Percentiles rank a stretch among this genome's conserved stretches.
These are phyloP conservation scores for Napeogenes inachia DNA, from an alignment of 2,888 invertebrate genomes.

Conservation along the genomic window DNA sequence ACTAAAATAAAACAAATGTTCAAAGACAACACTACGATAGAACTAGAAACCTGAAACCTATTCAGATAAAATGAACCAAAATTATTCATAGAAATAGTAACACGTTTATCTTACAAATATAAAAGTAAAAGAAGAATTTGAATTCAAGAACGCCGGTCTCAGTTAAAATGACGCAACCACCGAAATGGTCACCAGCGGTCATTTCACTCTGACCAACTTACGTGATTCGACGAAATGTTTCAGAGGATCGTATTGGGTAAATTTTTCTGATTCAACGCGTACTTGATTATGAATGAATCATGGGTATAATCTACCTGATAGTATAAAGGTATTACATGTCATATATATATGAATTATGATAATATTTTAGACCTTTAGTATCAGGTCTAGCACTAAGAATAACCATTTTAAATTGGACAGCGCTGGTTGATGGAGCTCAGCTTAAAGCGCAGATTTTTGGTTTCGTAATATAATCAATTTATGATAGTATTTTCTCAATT, in stretches of 20 bases:
- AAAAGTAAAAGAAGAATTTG: constrained; percentile 32
- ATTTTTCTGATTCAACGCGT: neutral
- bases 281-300: constrained; percentile 1
- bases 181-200: constrained; percentile 73
- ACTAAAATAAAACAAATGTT: no score
- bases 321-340: no score
- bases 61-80: neutral
- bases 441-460: no score
- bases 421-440: no score
- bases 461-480: no score
- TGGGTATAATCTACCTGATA: neutral
- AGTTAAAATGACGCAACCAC: constrained; percentile 64
- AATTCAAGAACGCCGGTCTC: constrained; percentile 47
- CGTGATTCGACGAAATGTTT: constrained; percentile 44
- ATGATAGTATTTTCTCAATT: no score
- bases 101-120: constrained; percentile 24
- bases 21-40: no score
- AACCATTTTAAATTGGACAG: no score
- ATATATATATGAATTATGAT: no score
- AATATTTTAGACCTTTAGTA: no score
- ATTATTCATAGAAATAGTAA: constrained; percentile 31
- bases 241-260: constrained; percentile 2
- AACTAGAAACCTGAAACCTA: no score
- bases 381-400: no score
- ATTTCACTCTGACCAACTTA: constrained; percentile 77